Conservation (phyloP, 2,888 invertebrate species). For the Cacoxenus indagator region DNA sequence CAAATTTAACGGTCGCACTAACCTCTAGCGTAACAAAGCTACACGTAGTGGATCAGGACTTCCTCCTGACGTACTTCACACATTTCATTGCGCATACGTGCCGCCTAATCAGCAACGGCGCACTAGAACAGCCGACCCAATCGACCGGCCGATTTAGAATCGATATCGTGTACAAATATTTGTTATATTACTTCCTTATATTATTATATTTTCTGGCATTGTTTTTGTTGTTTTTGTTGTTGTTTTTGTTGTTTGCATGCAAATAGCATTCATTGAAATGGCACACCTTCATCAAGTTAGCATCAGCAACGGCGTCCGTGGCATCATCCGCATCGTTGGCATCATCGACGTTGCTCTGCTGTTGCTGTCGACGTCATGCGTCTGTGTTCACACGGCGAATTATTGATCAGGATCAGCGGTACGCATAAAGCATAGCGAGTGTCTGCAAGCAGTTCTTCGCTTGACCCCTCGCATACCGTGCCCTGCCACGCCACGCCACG, state of each 20-base stretch:
- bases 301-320: not conserved
- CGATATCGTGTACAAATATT: too few relatives aligned
- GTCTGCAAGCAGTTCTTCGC: not conserved
- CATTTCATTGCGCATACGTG: too few relatives aligned
- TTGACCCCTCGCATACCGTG: not conserved
- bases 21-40: too few relatives aligned
- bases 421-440: not conserved
- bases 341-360: not conserved
- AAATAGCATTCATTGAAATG: constrained; percentile 20
- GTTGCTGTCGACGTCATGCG: not conserved
- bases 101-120: too few relatives aligned
- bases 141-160: too few relatives aligned
- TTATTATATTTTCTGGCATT: too few relatives aligned
- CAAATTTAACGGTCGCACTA: too few relatives aligned
- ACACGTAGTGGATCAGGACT: too few relatives aligned
- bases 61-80: too few relatives aligned
- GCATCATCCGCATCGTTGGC: not conserved
- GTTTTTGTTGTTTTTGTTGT: constrained; percentile 22
- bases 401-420: constrained; percentile 21
- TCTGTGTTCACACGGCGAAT: constrained; percentile 12
- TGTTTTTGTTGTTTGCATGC: constrained; percentile 4
- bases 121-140: too few relatives aligned
- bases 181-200: too few relatives aligned
- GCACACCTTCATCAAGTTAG: not conserved
- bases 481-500: not conserved